Conservation (phyloP, 2,113 vertebrate genomes). For the Acrocephalus kingi region DNA sequence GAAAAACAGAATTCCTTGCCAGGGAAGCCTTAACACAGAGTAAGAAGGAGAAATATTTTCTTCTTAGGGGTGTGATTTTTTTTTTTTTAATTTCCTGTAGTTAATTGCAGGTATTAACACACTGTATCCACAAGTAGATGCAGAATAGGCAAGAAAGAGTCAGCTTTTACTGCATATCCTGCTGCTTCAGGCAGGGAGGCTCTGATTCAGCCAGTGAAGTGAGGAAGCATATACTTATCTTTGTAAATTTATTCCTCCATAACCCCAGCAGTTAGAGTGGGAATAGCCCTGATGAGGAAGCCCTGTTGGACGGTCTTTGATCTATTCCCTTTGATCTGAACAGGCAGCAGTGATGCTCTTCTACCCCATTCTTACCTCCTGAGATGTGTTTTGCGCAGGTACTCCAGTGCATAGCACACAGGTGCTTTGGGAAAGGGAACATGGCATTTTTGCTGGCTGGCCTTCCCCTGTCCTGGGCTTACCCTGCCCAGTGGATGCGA, state of each 20-base stretch:
- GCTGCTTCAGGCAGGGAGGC: neutral
- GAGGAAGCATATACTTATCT: neutral
- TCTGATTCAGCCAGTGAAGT: neutral
- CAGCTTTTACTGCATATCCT: neutral
- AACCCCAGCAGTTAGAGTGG: neutral
- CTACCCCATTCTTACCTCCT: neutral
- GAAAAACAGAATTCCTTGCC: neutral
- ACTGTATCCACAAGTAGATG: neutral
- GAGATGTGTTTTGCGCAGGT: neutral
- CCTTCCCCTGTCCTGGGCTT: neutral
- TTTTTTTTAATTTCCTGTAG: neutral
- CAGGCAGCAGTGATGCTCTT: neutral
- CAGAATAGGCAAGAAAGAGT: neutral
- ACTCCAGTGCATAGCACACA: neutral
- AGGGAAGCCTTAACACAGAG: neutral
- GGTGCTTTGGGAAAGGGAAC: neutral
- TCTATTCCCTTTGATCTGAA: neutral
- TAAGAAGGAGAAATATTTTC: neutral
- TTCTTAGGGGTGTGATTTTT: neutral
- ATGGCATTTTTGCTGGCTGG: neutral
- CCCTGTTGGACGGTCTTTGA: rapidly evolving
- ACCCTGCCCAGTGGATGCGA: neutral
- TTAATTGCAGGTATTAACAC: neutral
- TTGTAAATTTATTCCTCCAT: neutral
- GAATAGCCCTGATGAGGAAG: neutral